Conservation (phyloP, 2,113 vertebrate species). For the Desmodus rotundus region DNA sequence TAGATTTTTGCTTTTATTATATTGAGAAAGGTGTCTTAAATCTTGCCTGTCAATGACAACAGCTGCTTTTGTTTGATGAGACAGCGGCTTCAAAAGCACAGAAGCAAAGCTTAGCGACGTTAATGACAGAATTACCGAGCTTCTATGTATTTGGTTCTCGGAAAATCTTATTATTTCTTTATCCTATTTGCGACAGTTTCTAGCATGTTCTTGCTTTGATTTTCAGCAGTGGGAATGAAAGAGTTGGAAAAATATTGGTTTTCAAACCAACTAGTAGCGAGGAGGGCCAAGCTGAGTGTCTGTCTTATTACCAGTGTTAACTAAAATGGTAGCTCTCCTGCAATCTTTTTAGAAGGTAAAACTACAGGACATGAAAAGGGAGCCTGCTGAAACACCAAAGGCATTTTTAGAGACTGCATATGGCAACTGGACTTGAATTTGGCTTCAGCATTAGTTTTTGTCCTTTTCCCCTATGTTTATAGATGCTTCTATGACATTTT, state of each 20-base stretch:
- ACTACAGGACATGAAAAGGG: slow-evolving; percentile 43
- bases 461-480: background rate
- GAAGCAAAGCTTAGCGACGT: background rate
- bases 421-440: slow-evolving; percentile 34
- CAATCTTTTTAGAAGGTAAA: slow-evolving; percentile 43
- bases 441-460: slow-evolving; percentile 27
- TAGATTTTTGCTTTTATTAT: slow-evolving; percentile 20
- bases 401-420: background rate
- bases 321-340: background rate
- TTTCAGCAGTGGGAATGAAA: slow-evolving; percentile 35
- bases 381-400: slow-evolving; percentile 31
- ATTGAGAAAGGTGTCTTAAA: slow-evolving; percentile 26
- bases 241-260: slow-evolving; percentile 20
- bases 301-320: background rate
- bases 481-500: slow-evolving; percentile 24
- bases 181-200: background rate
- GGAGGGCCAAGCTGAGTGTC: background rate
- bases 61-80: background rate
- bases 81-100: background rate
- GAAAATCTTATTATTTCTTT: slow-evolving; percentile 20
- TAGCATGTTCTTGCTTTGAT: slow-evolving; percentile 34
- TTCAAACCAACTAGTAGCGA: slow-evolving; percentile 22
- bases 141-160: background rate
- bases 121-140: background rate
- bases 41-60: background rate